Base-by-base conservation (phyloP, 2,113 vertebrate species). In the Rynchops niger region DNA sequence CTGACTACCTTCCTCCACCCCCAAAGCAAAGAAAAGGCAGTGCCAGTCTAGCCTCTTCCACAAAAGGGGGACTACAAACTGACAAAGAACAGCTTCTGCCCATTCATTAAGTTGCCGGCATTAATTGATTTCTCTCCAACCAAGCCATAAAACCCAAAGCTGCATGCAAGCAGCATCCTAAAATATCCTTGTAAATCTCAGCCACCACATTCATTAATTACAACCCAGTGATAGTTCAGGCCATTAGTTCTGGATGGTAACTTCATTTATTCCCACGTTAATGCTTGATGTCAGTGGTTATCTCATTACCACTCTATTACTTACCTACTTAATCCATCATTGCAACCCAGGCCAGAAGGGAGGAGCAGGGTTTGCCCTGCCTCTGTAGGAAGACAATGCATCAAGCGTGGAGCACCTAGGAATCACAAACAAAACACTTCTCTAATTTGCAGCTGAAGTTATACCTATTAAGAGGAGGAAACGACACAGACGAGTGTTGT, bases 201-300 rank as follows among this genome's bases (percentile, higher is more conserved):
- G 84, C 69, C 78, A 92, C 90, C 43, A 63, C 80, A 70, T 97
- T 96, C 96, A 98, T 98, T 98, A 98, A 98, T 98, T 98, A 98
- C 89, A 97, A 83, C 70, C 88, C 77, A 94, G 92, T 65, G 92
- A 95, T 90, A 94, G 90, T 92, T 96, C 95, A 96, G 71, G 90
- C 97, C 95, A 95, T 98, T 98, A 98, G 97, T 98, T 98, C 97
- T 98, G 96, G 96, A 93, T 97, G 95, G 97, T 97, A 98, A 98
- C 96, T 97, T 97, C 98, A 98, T 98, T 98, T 98, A 98, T 98
- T 95, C 93, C 89, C 93, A 94, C 18, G 91, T 97, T 97, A 97
- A 98, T 96, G 92, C 95, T 97, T 15, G 47, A 89, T 97, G 97
- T 98, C 97, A 84, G 82, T 96, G 94, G 97, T 96, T 98, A 98